Evolutionary conservation across 2,797 vertebrate genomes (phyloP).

Genomic region (Hemitrygon akajei): DNA sequence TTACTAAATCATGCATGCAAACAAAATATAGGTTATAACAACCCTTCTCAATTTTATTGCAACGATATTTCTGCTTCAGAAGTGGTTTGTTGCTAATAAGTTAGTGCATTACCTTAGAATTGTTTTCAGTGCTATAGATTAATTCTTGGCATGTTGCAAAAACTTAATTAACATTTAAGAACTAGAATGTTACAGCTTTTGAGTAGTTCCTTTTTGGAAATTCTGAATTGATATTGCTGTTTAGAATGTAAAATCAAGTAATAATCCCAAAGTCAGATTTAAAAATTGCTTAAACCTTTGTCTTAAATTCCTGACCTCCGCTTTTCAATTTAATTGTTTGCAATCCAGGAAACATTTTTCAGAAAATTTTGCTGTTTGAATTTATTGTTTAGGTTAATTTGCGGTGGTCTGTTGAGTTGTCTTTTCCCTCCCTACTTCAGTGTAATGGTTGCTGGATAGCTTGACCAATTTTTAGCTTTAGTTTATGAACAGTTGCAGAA

Average conservation of each 20-base stretch:
- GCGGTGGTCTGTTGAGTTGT: too few relatives aligned
- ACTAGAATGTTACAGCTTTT: neutral
- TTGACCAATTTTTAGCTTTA: neutral
- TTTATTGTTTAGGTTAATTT: too few relatives aligned
- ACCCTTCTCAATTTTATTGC: neutral
- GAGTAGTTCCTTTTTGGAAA: neutral
- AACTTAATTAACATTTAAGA: neutral
- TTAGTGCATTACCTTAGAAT: neutral
- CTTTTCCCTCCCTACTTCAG: too few relatives aligned
- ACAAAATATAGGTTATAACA: constrained; percentile 5
- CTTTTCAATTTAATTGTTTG: too few relatives aligned
- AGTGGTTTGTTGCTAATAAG: neutral
- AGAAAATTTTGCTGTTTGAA: too few relatives aligned
- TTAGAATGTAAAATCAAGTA: neutral
- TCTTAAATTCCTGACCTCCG: too few relatives aligned
- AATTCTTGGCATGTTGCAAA: neutral
- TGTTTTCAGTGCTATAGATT: neutral
- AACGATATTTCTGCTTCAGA: neutral
- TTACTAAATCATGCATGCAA: constrained; percentile 28
- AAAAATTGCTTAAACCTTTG: neutral
- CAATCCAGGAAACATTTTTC: too few relatives aligned
- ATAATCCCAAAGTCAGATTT: neutral
- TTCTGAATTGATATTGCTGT: neutral
- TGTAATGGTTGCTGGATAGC: too few relatives aligned
- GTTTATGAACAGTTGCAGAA: neutral